phyloP scores from a whole-genome alignment of 2,113 vertebrate species.

The Nannobrachium achirus region DNA sequence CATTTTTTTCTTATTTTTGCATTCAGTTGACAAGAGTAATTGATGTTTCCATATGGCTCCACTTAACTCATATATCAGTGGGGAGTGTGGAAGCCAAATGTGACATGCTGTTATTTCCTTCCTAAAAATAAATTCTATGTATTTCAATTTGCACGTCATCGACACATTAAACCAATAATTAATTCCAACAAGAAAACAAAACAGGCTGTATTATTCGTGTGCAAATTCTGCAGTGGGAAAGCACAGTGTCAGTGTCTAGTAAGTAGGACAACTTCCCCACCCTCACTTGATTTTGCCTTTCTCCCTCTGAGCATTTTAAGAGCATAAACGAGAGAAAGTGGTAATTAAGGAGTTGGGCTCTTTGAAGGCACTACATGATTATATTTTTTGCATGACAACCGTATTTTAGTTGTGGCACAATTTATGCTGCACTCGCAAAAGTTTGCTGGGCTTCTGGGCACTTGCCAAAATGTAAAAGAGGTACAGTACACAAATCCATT shows the following conservation, averaged over 20 bases:
- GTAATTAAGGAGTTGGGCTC: slow-evolving; percentile 38
- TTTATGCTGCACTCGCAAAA: slow-evolving; percentile 53
- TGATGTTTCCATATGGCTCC: slow-evolving; percentile 37
- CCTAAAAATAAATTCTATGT: slow-evolving; percentile 33
- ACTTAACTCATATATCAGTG: slow-evolving; percentile 32
- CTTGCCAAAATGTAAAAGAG: slow-evolving; percentile 8
- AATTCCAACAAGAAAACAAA: slow-evolving; percentile 46
- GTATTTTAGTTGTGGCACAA: slow-evolving; percentile 13
- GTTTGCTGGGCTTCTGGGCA: slow-evolving; percentile 9
- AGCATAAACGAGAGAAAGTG: slow-evolving; percentile 22
- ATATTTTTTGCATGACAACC: slow-evolving; percentile 1
- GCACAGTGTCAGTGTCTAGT: neutral
- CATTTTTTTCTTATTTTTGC: slow-evolving; percentile 18
- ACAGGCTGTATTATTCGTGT: slow-evolving; percentile 39
- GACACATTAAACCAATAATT: slow-evolving; percentile 40
- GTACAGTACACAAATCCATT: neutral
- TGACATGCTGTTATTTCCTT: slow-evolving; percentile 30
- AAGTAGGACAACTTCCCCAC: neutral
- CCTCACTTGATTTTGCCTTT: neutral
- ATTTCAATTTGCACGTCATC: slow-evolving; percentile 43
- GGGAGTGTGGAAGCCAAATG: neutral
- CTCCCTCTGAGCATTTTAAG: slow-evolving; percentile 29
- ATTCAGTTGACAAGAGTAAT: slow-evolving; percentile 30
- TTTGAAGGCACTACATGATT: slow-evolving; percentile 25
- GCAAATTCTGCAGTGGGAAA: slow-evolving; percentile 17